Base-by-base conservation (phyloP, 2,888 invertebrate species). In the Tineola bisselliella region DNA sequence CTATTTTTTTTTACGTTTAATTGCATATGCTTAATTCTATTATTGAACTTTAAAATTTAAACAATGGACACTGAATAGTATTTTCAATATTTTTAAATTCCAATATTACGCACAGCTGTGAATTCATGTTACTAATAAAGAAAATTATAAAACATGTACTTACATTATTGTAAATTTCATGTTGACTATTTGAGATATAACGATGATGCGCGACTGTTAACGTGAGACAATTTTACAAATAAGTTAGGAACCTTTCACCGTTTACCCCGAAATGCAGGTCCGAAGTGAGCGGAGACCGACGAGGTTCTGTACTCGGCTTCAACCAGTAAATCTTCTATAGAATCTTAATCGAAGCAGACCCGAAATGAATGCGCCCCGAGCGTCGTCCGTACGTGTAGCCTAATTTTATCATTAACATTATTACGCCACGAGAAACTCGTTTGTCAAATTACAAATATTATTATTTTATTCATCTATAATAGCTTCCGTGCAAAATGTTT, bases 241-340 rank as follows among this genome's bases (percentile, higher is more conserved):
- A 18, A 18, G 54, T 54, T 17, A 17, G 54, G 19, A 54, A 54
- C 54, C 54, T 54, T 54, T 54, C 54, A 19, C 54, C 54, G n/a
- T 17, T 13, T 48, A 17, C 54, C 54, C 18, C 25, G 54, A 54
- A 33, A 73, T 74, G 75, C 75, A 81, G 83, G 84, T 84, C 79
- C 74, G 74, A 75, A 71, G 70, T 74, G 75, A 69, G 70, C 81
- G 77, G 81, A 72, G 79, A 79, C 79, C 79, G 77, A 81, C 76
- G 72, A 76, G 77, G 77, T 74, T 83, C 77, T 84, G 84, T 66
- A 58, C 31, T 12, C 33, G n/a, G 58, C 13, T 58, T 33, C 33
- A 19, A 56, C 56, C 25, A 58, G 33, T 56, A 56, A 19, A 56
- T 31, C 33, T 15, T 33, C 58, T 58, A 58, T 58, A 19, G 58